Evolutionary conservation across 2,888 invertebrate genomes (phyloP).

Genomic region (Aspidapion aeneum): DNA sequence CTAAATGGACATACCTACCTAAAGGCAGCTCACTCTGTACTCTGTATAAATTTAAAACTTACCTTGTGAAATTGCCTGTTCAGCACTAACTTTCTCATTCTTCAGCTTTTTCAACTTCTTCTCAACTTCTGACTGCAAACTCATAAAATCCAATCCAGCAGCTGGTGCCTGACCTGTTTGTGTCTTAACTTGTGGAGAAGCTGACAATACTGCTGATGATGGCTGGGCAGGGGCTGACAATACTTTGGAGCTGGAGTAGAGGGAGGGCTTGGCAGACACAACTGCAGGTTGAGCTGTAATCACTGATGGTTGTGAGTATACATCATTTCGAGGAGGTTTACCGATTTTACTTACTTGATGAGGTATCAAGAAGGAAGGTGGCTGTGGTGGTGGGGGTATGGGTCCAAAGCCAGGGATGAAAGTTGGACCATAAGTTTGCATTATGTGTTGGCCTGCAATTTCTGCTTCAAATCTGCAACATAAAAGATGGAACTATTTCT

Average conservation of each 20-base stretch:
- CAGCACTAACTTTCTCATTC: conserved; percentile 63
- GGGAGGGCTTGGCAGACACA: conserved; percentile 65
- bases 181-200: too few species aligned
- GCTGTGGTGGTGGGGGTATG: conserved; percentile 65
- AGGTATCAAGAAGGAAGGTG: conserved; percentile 67
- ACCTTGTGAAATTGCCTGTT: conserved; percentile 61
- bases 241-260: conserved; percentile 56
- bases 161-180: conserved; percentile 42
- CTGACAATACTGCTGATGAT: conserved; percentile 13
- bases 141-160: conserved; percentile 50
- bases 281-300: conserved; percentile 56
- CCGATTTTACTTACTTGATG: conserved; percentile 54
- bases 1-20: too few species aligned
- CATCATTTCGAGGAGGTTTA: conserved; percentile 41
- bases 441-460: conserved; percentile 66
- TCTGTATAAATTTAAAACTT: neutral
- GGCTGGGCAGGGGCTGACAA: conserved; percentile 44
- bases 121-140: conserved; percentile 55
- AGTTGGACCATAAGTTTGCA: conserved; percentile 59
- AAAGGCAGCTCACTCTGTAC: neutral
- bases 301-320: conserved; percentile 37
- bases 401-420: conserved; percentile 51
- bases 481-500: neutral
- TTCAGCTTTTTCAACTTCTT: conserved; percentile 61
- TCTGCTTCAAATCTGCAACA: conserved; percentile 80